phyloP scores from a whole-genome alignment of 2,888 invertebrate genomes.

The Aphidius colemani region DNA sequence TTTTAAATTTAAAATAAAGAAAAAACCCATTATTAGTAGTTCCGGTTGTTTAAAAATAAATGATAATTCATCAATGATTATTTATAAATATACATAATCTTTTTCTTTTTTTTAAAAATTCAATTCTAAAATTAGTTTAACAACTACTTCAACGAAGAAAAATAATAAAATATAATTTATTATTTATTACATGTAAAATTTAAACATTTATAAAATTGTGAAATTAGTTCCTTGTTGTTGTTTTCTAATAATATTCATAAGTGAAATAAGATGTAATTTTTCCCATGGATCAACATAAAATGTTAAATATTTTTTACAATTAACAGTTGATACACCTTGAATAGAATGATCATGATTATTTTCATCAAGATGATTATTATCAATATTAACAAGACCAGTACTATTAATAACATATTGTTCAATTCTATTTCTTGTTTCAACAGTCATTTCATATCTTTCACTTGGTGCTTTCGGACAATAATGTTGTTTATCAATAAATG shows the following conservation, averaged over 20 bases:
- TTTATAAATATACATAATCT: neutral
- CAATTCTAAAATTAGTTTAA: too few species aligned
- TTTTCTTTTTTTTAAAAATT: too few species aligned
- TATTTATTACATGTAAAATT: conserved; percentile 9
- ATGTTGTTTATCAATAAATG: conserved; percentile 12
- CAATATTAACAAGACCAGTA: conserved; percentile 47
- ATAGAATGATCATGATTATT: conserved; percentile 48
- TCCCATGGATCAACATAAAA: conserved; percentile 53
- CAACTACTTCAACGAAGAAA: neutral
- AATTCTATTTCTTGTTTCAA: conserved; percentile 63
- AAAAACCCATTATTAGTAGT: too few species aligned
- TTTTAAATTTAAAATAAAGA: too few species aligned
- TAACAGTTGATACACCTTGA: conserved; percentile 32
- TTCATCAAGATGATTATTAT: conserved; percentile 40
- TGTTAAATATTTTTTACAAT: conserved; percentile 49
- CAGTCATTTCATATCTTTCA: conserved; percentile 58
- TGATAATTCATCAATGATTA: neutral
- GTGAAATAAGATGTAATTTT: conserved; percentile 63
- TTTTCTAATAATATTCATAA: conserved; percentile 63
- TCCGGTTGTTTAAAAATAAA: too few species aligned
- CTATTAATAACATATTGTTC: conserved; percentile 64
- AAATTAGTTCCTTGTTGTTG: conserved; percentile 64
- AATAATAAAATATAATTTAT: conserved; percentile 18
- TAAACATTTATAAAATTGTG: conserved; percentile 58
- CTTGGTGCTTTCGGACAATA: conserved; percentile 6